phyloP scores from a whole-genome alignment of 2,888 invertebrate genomes.

The Eupithecia subumbrata region DNA sequence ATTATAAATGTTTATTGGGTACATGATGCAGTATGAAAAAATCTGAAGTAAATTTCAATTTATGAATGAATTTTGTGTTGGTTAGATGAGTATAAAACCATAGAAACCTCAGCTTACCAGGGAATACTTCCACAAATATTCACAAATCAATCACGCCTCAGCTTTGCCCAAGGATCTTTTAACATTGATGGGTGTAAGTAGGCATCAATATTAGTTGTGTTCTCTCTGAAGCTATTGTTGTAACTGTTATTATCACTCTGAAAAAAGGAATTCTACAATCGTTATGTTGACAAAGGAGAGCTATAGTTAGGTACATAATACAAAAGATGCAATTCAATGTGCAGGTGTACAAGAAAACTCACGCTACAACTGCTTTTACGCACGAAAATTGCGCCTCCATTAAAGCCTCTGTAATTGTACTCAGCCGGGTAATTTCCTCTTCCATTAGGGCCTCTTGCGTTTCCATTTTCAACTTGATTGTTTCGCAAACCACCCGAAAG shows the following conservation, averaged over 20 bases:
- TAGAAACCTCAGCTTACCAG: neutral
- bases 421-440: too few relatives aligned
- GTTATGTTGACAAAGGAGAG: constrained; percentile 35
- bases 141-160: constrained; percentile 15
- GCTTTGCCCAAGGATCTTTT: constrained; percentile 70
- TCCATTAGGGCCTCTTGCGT: constrained; percentile 35
- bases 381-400: constrained; percentile 63
- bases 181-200: constrained; percentile 77
- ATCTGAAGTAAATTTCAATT: too few relatives aligned
- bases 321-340: neutral
- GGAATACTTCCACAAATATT: constrained; percentile 2
- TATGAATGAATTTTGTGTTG: neutral
- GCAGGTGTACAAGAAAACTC: constrained; percentile 36
- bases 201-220: constrained; percentile 65
- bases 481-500: constrained; percentile 47
- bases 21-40: too few relatives aligned
- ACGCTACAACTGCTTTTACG: constrained; percentile 69
- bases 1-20: too few relatives aligned
- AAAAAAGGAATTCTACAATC: constrained; percentile 43
- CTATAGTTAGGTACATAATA: constrained; percentile 57
- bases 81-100: neutral
- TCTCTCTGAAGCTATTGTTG: constrained; percentile 63
- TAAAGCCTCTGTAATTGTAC: constrained; percentile 20
- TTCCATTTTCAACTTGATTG: constrained; percentile 54
- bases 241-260: constrained; percentile 73